Evolutionary conservation across 2,888 invertebrate genomes (phyloP).

Genomic region (Abrostola tripartita): DNA sequence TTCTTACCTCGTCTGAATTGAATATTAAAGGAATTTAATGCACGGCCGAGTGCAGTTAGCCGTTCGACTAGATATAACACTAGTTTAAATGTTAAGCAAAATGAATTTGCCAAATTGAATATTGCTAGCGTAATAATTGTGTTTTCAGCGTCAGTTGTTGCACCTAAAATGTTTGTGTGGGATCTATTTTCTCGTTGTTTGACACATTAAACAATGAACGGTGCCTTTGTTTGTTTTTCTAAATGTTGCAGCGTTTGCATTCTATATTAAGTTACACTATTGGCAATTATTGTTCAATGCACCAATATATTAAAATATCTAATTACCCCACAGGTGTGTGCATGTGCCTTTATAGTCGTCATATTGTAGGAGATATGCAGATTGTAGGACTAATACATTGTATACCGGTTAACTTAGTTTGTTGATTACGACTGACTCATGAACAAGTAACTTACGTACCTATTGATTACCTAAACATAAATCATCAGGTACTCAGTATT

Average conservation of each 20-base stretch:
- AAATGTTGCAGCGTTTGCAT: neutral
- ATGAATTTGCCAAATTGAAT: constrained; percentile 42
- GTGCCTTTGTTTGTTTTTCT: constrained; percentile 17
- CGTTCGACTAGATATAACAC: constrained; percentile 18
- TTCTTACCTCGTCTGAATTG: neutral
- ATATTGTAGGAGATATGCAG: too few species aligned
- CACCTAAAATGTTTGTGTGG: constrained; percentile 38
- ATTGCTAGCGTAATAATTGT: constrained; percentile 38
- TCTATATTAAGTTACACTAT: neutral
- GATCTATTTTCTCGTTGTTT: constrained; percentile 34
- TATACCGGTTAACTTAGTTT: too few species aligned
- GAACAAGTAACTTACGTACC: too few species aligned
- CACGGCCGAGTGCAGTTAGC: constrained; percentile 8
- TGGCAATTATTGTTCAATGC: too few species aligned
- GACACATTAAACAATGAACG: constrained; percentile 25
- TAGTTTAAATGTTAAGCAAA: constrained; percentile 24
- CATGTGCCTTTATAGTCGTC: too few species aligned
- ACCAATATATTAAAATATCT: too few species aligned
- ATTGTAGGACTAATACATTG: too few species aligned
- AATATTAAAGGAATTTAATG: constrained; percentile 16
- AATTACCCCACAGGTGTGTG: too few species aligned
- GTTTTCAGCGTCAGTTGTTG: constrained; percentile 29
- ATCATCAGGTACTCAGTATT: too few species aligned
- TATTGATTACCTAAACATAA: too few species aligned
- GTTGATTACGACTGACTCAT: too few species aligned